Evolutionary conservation across 1,140 invertebrate genomes (phyloP).

Genomic region (Drosophila gunungcola): DNA sequence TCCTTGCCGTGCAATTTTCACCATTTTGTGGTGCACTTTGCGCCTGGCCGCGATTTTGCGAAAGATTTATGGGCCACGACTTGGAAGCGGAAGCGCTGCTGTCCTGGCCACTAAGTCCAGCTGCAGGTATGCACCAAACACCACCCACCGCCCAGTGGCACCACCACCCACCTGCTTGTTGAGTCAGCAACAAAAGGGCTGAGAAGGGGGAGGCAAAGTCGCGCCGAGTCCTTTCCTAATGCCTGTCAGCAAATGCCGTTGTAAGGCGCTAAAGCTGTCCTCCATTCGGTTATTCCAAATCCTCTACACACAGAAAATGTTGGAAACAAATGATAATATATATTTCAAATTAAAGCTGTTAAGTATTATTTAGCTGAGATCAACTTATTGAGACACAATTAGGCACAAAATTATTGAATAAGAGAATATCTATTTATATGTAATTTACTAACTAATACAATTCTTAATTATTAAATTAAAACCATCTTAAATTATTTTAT

Average conservation of each 20-base stretch:
- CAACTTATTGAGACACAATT: too few relatives aligned
- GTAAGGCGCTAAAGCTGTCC: slow-evolving; percentile 44
- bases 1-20: slow-evolving; percentile 75
- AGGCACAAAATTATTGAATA: too few relatives aligned
- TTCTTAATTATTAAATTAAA: too few relatives aligned
- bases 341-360: too few relatives aligned
- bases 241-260: slow-evolving; percentile 72
- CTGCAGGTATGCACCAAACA: slow-evolving; percentile 27
- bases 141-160: neutral
- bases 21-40: slow-evolving; percentile 79
- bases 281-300: slow-evolving; percentile 1
- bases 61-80: slow-evolving; percentile 72
- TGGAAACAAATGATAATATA: too few relatives aligned
- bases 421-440: too few relatives aligned
- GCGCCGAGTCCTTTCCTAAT: slow-evolving; percentile 55
- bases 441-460: too few relatives aligned
- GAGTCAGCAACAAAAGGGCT: slow-evolving; percentile 56
- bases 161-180: slow-evolving; percentile 35
- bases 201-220: slow-evolving; percentile 5
- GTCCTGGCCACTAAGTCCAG: slow-evolving; percentile 68
- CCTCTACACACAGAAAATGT: neutral
- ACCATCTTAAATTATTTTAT: too few relatives aligned
- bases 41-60: slow-evolving; percentile 71
- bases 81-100: slow-evolving; percentile 58
- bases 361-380: too few relatives aligned